These are phyloP conservation scores for Enhydra lutris DNA, from an alignment of 2,113 vertebrate genomes.

Conservation along the genomic window DNA sequence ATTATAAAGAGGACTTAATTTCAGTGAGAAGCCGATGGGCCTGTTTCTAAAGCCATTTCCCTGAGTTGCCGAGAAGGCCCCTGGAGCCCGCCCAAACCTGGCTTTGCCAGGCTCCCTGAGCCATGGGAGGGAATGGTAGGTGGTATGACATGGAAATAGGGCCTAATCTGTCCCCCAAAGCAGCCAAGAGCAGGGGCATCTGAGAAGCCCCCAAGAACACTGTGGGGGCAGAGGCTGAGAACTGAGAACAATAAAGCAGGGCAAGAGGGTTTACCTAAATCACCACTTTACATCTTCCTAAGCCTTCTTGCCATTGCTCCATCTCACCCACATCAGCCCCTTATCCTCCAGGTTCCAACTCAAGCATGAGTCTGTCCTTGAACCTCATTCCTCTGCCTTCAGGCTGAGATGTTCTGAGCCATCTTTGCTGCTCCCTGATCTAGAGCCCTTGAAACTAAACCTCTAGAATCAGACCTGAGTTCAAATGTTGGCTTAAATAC, in stretches of 20 bases:
- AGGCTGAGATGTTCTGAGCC: background rate
- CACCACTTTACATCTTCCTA: background rate
- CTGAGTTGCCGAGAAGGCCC: conserved; percentile 68
- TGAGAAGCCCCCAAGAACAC: background rate
- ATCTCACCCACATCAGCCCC: background rate
- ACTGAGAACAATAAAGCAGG: background rate
- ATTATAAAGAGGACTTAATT: conserved; percentile 74
- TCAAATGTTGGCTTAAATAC: background rate
- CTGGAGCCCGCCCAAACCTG: background rate
- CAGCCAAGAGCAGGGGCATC: background rate
- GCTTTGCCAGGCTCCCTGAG: background rate
- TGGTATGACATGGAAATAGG: background rate
- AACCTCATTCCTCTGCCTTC: background rate
- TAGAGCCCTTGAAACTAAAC: background rate
- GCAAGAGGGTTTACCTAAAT: background rate
- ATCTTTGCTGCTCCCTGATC: background rate
- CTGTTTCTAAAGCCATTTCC: conserved; percentile 74
- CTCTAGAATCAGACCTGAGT: background rate
- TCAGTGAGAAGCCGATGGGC: conserved; percentile 67
- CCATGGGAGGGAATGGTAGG: background rate
- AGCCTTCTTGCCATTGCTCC: background rate
- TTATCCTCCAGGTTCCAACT: background rate
- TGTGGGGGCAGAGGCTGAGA: background rate
- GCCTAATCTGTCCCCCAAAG: background rate
- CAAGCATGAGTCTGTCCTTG: background rate